A percentile compares a stretch with the other conserved stretches of the same genome.
phyloP scores from a whole-genome alignment of 2,797 vertebrate genomes.

The Pipistrellus kuhlii region DNA sequence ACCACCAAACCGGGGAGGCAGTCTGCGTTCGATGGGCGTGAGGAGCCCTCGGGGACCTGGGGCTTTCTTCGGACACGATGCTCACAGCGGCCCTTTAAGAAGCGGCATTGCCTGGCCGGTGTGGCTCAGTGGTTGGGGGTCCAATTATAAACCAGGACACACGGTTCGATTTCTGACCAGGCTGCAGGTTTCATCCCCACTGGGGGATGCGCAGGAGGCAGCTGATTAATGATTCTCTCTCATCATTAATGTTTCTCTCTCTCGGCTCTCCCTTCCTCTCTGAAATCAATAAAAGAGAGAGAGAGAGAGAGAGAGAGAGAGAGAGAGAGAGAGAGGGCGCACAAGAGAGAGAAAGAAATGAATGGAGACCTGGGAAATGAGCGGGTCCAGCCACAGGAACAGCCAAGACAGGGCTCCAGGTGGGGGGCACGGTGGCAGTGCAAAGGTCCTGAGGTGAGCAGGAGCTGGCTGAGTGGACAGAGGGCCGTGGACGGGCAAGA shows the following conservation, averaged over 20 bases:
- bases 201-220: background rate
- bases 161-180: background rate
- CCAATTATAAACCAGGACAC: background rate
- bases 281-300: background rate
- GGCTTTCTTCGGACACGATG: background rate
- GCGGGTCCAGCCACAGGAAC: background rate
- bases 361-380: background rate
- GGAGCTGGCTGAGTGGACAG: background rate
- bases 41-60: background rate
- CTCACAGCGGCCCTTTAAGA: background rate
- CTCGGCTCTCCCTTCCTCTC: background rate
- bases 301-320: no score
- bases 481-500: background rate
- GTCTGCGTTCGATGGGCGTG: fast-evolving
- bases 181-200: background rate
- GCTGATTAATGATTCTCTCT: background rate
- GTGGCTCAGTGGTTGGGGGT: background rate
- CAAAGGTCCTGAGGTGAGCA: background rate
- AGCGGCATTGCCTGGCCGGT: background rate
- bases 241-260: background rate
- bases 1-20: fast-evolving
- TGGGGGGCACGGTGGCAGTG: fast-evolving
- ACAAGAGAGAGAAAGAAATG: background rate
- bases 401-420: background rate
- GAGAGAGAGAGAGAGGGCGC: no score